Conservation (phyloP, 2,797 vertebrate species). For the Smutsia gigantea region DNA sequence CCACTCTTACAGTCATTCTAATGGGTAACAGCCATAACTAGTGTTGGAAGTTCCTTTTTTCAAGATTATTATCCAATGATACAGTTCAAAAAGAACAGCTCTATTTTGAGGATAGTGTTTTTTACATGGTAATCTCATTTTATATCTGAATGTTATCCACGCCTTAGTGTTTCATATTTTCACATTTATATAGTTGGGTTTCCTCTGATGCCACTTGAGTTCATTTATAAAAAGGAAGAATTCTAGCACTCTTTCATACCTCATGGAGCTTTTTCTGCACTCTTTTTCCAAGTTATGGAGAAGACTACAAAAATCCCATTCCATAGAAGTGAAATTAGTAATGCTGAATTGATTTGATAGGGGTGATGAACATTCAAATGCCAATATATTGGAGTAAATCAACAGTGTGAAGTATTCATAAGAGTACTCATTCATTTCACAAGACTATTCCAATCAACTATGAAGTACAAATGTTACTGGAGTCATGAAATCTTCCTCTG, state of each 20-base stretch:
- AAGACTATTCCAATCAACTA: slow-evolving; percentile 24
- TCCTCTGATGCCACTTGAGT: neutral
- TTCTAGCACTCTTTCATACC: neutral
- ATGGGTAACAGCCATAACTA: neutral
- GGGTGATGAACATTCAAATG: slow-evolving; percentile 49
- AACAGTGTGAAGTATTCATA: neutral
- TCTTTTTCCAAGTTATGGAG: neutral
- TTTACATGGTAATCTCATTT: neutral
- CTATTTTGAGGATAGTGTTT: neutral
- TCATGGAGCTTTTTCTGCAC: neutral
- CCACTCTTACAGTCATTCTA: slow-evolving; percentile 21
- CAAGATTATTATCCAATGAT: neutral
- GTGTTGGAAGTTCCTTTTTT: neutral
- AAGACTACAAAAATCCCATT: slow-evolving; percentile 3
- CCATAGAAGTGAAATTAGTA: slow-evolving; percentile 49
- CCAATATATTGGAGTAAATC: neutral
- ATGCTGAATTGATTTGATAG: slow-evolving; percentile 24
- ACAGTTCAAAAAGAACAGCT: slow-evolving; percentile 19
- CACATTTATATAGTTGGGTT: neutral
- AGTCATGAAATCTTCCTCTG: slow-evolving; percentile 47
- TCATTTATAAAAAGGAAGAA: neutral
- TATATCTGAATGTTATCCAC: neutral
- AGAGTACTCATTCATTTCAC: slow-evolving; percentile 40
- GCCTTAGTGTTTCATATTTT: slow-evolving; percentile 22
- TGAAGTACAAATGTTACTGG: slow-evolving; percentile 53